Percentiles rank a stretch among this genome's conserved stretches.
Conservation (phyloP, 2,888 invertebrate genomes). For the Clunio marinus region DNA sequence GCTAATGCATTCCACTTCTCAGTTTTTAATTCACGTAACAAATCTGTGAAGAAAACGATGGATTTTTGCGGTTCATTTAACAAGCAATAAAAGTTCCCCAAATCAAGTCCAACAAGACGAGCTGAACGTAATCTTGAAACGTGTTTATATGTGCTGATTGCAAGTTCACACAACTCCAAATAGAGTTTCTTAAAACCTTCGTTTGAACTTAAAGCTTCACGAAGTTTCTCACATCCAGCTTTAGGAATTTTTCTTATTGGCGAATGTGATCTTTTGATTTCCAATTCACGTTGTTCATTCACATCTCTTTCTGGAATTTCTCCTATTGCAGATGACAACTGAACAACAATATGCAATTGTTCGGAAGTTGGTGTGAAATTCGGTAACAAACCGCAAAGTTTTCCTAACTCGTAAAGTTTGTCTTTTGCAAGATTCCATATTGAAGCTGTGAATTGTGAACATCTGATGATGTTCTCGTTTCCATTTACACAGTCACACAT, state of each 20-base stretch:
- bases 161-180: slow-evolving; percentile 86
- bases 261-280: slow-evolving; percentile 50
- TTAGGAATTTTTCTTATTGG: slow-evolving; percentile 53
- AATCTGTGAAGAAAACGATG: slow-evolving; percentile 81
- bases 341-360: slow-evolving; percentile 85
- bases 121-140: slow-evolving; percentile 78
- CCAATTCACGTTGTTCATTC: slow-evolving; percentile 42
- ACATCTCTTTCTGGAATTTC: slow-evolving; percentile 55
- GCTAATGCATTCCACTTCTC: slow-evolving; percentile 85
- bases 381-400: slow-evolving; percentile 85
- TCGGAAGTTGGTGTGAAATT: slow-evolving; percentile 75
- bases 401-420: slow-evolving; percentile 72
- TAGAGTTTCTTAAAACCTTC: slow-evolving; percentile 86
- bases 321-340: slow-evolving; percentile 86
- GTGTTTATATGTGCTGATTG: slow-evolving; percentile 95
- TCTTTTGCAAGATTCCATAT: slow-evolving; percentile 84
- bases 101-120: slow-evolving; percentile 78
- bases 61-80: slow-evolving; percentile 83
- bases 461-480: slow-evolving; percentile 65
- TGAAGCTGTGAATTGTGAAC: slow-evolving; percentile 79
- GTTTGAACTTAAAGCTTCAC: slow-evolving; percentile 85
- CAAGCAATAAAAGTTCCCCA: slow-evolving; percentile 86
- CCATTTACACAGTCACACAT: slow-evolving; percentile 69
- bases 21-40: slow-evolving; percentile 77
- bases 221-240: slow-evolving; percentile 71